Evolutionary conservation across 2,797 vertebrate genomes (phyloP), one percentile per base, ranked within the genome.

Genomic region (Vireo griseus): DNA sequence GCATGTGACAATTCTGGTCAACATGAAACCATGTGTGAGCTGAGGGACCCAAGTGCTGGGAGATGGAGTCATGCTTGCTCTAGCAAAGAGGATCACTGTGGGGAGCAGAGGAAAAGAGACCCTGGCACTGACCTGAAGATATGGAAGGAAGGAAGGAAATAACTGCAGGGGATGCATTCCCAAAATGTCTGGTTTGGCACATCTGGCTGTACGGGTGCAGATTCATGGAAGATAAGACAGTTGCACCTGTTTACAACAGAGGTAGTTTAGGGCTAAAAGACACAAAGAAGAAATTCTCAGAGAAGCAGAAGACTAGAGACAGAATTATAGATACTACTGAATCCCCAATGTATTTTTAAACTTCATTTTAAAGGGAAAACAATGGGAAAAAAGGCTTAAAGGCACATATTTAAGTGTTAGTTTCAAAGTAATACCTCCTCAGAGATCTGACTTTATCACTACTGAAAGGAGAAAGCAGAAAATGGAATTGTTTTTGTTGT

Each of bases 401-500:
- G 94, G 61, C 96, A 91, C n/a, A 39, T 88, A 93, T 91, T 96
- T 95, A 91, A 92, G 86, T 72, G 72, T 92, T 92, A 93, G 75
- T 92, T 96, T 96, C 92, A 93, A 83, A 91, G 96, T 96, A 97
- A 97, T 95, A 83, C 80, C 83, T 97, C 88, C 95, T 96, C 83
- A 95, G 96, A 97, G 95, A 95, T 75, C 91, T 95, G 96, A 93
- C 78, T 96, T 96, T 95, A 94, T 97, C 95, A 90, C 92, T 92
- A 86, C 78, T 95, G 96, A 95, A 92, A 95, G 94, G 73, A 94
- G 78, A 94, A 95, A 95, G 87, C 78, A 92, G 95, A 95, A 97
- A 96, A 96, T 95, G 80, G 92, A 92, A 96, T 94, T 97, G 85
- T 94, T 94, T 93, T 96, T 97, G 92, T 92, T 92, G 94, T 97